Evolutionary conservation across 2,113 vertebrate species (phyloP).

Genomic region (Paracanthobrama guichenoti): DNA sequence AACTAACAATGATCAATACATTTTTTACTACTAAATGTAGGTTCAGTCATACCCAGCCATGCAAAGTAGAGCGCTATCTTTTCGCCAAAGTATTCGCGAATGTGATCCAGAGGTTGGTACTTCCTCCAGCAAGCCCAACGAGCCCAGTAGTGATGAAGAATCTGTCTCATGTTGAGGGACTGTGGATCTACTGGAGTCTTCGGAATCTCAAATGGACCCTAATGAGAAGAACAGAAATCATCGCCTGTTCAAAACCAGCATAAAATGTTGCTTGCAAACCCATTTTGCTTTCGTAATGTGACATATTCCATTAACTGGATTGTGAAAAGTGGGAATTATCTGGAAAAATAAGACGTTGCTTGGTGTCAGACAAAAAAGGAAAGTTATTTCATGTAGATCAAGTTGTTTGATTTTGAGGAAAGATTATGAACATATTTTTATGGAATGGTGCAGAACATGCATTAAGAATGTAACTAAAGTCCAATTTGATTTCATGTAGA

Average conservation of each 20-base stretch:
- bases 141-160: constrained; percentile 77
- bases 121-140: constrained; percentile 72
- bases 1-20: too few relatives aligned
- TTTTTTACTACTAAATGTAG: too few relatives aligned
- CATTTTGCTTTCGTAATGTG: not conserved
- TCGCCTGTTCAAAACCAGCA: not conserved
- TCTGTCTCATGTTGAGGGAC: constrained; percentile 74
- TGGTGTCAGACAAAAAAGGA: too few relatives aligned
- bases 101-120: constrained; percentile 78
- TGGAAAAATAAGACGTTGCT: too few relatives aligned
- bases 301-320: not conserved
- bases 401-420: too few relatives aligned
- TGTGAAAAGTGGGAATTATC: too few relatives aligned
- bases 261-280: not conserved
- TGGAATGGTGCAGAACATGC: not conserved
- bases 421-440: not conserved
- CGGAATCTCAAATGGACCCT: constrained; percentile 73
- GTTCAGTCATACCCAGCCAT: constrained; percentile 65
- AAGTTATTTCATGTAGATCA: too few relatives aligned
- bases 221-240: not conserved
- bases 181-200: constrained; percentile 61
- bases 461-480: not conserved
- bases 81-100: constrained; percentile 73
- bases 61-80: constrained; percentile 74
- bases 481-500: not conserved